Conservation (phyloP, 1,140 invertebrate genomes). For the Meloidogyne exigua region DNA sequence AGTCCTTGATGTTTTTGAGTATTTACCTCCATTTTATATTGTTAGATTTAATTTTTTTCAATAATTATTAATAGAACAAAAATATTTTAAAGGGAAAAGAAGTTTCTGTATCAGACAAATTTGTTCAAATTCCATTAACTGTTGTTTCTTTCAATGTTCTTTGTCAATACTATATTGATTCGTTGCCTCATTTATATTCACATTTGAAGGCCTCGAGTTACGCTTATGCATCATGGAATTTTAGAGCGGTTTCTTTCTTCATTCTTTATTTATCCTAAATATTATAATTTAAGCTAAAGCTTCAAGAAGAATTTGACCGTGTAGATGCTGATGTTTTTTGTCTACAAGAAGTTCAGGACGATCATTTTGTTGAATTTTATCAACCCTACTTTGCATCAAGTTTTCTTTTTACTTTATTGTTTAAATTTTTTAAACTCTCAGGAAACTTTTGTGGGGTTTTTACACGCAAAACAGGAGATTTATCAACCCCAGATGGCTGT, state of each 20-base stretch:
- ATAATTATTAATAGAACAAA: too few species aligned
- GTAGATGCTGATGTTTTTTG: conserved; percentile 26
- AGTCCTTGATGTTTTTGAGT: not conserved
- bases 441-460: not conserved
- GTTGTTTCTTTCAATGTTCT: conserved; percentile 30
- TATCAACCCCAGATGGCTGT: conserved; percentile 26
- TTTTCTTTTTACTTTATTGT: not conserved
- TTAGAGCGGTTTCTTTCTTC: not conserved
- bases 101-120: not conserved
- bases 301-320: conserved; percentile 21
- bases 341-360: conserved; percentile 31
- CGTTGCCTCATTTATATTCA: conserved; percentile 17
- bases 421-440: not conserved
- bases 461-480: conserved; percentile 4
- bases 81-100: conserved; percentile 10
- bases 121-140: not conserved
- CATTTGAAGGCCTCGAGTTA: not conserved
- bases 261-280: not conserved
- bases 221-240: not conserved
- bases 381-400: conserved; percentile 20
- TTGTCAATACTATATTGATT: conserved; percentile 13
- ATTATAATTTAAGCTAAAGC: not conserved
- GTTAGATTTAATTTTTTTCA: too few species aligned
- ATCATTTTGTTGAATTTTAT: conserved; percentile 21
- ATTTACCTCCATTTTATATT: not conserved